Percentiles rank a stretch among this genome's conserved stretches.
Evolutionary conservation across 1,140 invertebrate species (phyloP).

Genomic region (Drosophila ironensis): DNA sequence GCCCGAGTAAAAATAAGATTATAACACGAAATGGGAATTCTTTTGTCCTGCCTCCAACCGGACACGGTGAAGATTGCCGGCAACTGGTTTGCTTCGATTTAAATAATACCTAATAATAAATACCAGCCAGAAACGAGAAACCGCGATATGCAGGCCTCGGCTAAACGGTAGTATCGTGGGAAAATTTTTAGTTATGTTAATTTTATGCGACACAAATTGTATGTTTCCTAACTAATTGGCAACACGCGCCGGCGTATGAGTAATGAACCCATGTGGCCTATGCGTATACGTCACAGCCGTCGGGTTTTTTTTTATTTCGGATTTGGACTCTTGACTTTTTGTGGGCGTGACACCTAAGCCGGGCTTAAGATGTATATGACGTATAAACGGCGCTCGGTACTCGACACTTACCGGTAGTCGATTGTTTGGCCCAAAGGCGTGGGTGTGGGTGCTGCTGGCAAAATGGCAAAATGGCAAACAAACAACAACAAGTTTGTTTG

Average conservation of each 20-base stretch:
- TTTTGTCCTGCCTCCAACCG: conserved; percentile 67
- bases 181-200: conserved; percentile 62
- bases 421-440: conserved; percentile 30
- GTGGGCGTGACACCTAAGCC: conserved; percentile 63
- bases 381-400: conserved; percentile 35
- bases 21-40: conserved; percentile 44
- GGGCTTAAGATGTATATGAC: conserved; percentile 46
- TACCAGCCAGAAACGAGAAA: conserved; percentile 7
- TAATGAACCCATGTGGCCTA: conserved; percentile 36
- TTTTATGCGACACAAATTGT: conserved; percentile 54
- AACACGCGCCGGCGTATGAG: conserved; percentile 70
- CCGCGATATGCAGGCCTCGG: conserved; percentile 8
- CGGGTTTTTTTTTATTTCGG: neutral
- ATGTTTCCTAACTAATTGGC: conserved; percentile 51
- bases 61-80: conserved; percentile 38
- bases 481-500: conserved; percentile 61
- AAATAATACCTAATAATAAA: neutral
- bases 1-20: conserved; percentile 37
- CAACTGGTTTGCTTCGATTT: conserved; percentile 57
- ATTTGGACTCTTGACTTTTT: neutral
- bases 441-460: conserved; percentile 24
- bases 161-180: conserved; percentile 48
- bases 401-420: conserved; percentile 57
- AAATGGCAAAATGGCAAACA: no score
- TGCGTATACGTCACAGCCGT: conserved; percentile 50